Evolutionary conservation across 2,888 invertebrate species (phyloP), one percentile per base, ranked within the genome.

Genomic region (Schrankia costaestrigalis): DNA sequence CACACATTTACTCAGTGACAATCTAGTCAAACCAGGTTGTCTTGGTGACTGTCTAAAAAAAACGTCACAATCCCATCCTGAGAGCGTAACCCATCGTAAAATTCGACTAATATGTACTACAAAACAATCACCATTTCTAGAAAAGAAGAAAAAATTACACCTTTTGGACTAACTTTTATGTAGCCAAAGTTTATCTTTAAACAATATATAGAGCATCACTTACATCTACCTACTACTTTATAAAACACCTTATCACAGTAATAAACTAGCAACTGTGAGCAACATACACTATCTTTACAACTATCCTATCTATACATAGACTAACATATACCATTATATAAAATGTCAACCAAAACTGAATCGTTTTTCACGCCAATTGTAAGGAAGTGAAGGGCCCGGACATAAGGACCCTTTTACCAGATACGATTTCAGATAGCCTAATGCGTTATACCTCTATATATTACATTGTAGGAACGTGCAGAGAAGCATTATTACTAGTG

Each of bases 361-460:
- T 48, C 48, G 46, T 56, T 60, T 52, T 56, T 63, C 57, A 54
- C 45, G 44, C 39, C 49, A 51, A 45, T 61, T 53, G 44, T 56
- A 34, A 41, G 33, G 35, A 39, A 35, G 36, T 45, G 35, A n/a
- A 27, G 41, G 45, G 46, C 26, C 31, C 45, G 47, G 56, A 42
- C 31, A 36, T 41, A 22, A 38, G 15, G 48, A 52, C 52, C 63
- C 56, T 56, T 59, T 61, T 49, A 45, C 52, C 40, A 53, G 57
- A 60, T 60, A 53, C 48, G 18, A 35, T 30, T 18, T 27, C 46
- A 54, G 57, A 67, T 67, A 64, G 46, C 49, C 45, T 56, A 67
- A 63, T 61, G 59, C 31, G 49, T 49, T 52, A 53, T 56, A 55
- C 55, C 52, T 56, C 44, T 61, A 61, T 62, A 56, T 59, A 62